Conservation (phyloP, 2,888 invertebrate species). For the Drosophila mimetica region DNA sequence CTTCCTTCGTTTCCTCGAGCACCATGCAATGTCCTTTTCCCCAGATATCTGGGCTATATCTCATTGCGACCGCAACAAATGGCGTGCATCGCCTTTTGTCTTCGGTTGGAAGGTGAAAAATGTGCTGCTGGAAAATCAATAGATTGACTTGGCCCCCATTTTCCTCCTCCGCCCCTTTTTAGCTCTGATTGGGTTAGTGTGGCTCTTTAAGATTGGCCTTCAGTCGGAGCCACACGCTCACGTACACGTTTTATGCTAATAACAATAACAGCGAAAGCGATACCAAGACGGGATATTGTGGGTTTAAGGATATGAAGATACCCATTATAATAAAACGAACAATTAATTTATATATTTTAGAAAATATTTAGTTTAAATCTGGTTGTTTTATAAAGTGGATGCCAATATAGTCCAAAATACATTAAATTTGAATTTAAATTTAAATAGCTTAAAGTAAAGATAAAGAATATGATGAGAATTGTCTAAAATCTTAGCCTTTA, state of each 20-base stretch:
- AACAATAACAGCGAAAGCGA: constrained; percentile 26
- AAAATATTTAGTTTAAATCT: too few species aligned
- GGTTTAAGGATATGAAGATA: background rate
- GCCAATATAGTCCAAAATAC: too few species aligned
- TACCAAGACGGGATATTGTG: background rate
- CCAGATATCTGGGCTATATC: constrained; percentile 10
- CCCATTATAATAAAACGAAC: background rate
- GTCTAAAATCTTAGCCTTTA: too few species aligned
- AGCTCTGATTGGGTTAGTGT: constrained; percentile 14
- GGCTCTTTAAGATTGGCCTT: constrained; percentile 38
- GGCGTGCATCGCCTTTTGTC: constrained; percentile 58
- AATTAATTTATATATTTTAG: background rate
- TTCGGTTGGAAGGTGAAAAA: constrained; percentile 55
- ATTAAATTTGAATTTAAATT: too few species aligned
- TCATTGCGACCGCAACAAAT: constrained; percentile 42
- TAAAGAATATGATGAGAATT: too few species aligned
- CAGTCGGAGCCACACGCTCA: constrained; percentile 15
- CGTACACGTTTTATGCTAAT: constrained; percentile 47
- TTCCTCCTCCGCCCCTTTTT: background rate
- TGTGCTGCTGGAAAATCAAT: constrained; percentile 57
- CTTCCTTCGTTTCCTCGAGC: constrained; percentile 12
- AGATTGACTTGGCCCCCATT: constrained; percentile 44
- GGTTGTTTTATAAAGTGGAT: too few species aligned
- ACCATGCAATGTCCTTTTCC: constrained; percentile 56
- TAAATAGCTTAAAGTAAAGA: too few species aligned